Evolutionary conservation across 1,140 invertebrate species (phyloP).

Genomic region (Oscheius sp.): DNA sequence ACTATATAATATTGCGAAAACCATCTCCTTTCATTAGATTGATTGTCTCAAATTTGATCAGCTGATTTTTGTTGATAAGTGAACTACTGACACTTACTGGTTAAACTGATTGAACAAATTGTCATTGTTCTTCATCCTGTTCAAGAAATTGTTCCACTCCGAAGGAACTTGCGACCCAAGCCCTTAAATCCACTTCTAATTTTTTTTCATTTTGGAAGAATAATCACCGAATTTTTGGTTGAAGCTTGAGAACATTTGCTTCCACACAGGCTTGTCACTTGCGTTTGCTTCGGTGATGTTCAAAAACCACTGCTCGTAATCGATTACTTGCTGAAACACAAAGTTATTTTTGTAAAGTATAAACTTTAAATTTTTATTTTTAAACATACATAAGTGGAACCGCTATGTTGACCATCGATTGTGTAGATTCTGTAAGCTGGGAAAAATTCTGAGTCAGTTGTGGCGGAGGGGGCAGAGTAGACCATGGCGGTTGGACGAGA

Average conservation of each 20-base stretch:
- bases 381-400: slow-evolving; percentile 42
- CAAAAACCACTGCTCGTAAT: slow-evolving; percentile 50
- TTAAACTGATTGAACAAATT: slow-evolving; percentile 22
- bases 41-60: too few relatives aligned
- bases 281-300: slow-evolving; percentile 47
- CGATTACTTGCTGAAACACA: slow-evolving; percentile 44
- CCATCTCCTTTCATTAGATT: too few relatives aligned
- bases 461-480: slow-evolving; percentile 45
- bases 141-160: slow-evolving; percentile 22
- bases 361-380: too few relatives aligned
- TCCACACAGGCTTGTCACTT: slow-evolving; percentile 16
- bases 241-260: background rate
- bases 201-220: too few relatives aligned
- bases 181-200: too few relatives aligned
- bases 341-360: background rate
- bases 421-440: slow-evolving; percentile 93
- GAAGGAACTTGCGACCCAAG: background rate
- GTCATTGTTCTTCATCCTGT: slow-evolving; percentile 26
- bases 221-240: background rate
- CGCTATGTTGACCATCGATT: slow-evolving; percentile 73
- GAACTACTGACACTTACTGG: too few relatives aligned
- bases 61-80: too few relatives aligned
- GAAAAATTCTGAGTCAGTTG: slow-evolving; percentile 73
- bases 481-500: slow-evolving; percentile 45
- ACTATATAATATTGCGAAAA: too few relatives aligned